phyloP scores from a whole-genome alignment of 2,797 vertebrate genomes.

The Leptatherina wallacei region DNA sequence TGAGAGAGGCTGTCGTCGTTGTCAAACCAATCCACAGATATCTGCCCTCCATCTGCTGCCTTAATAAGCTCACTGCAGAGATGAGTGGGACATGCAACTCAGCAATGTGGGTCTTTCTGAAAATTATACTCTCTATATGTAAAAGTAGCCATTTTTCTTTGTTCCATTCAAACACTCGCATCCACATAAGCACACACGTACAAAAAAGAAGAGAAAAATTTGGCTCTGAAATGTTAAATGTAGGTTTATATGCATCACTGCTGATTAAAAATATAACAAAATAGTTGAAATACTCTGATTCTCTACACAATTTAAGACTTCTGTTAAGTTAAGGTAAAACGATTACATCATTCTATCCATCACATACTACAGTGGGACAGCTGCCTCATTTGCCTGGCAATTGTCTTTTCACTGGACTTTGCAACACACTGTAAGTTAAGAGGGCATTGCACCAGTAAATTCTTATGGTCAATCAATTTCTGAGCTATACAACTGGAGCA shows the following conservation, averaged over 20 bases:
- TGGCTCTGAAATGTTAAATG: not conserved
- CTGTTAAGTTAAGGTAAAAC: constrained; percentile 26
- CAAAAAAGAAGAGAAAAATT: not conserved
- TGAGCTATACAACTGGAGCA: constrained; percentile 37
- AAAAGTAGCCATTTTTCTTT: not conserved
- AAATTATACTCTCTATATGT: constrained; percentile 19
- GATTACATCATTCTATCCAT: constrained; percentile 33
- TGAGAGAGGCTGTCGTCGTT: constrained; percentile 88
- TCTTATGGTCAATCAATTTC: constrained; percentile 61
- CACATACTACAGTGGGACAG: constrained; percentile 28
- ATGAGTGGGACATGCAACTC: constrained; percentile 46
- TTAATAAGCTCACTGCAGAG: constrained; percentile 94
- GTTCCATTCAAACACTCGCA: constrained; percentile 10
- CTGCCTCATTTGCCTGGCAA: constrained; percentile 52
- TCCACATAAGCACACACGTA: constrained; percentile 4
- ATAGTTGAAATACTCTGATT: not conserved
- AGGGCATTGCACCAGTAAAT: constrained; percentile 55
- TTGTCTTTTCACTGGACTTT: constrained; percentile 49
- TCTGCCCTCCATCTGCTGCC: constrained; percentile 98
- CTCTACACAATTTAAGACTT: constrained; percentile 19
- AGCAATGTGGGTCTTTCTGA: constrained; percentile 31
- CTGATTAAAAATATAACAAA: constrained; percentile 1
- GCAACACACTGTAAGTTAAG: constrained; percentile 44
- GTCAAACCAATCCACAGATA: constrained; percentile 99
- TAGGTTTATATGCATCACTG: constrained; percentile 5